These are phyloP conservation scores for Orcinus orca DNA, from an alignment of 2,113 vertebrate genomes.

Conservation along the genomic window DNA sequence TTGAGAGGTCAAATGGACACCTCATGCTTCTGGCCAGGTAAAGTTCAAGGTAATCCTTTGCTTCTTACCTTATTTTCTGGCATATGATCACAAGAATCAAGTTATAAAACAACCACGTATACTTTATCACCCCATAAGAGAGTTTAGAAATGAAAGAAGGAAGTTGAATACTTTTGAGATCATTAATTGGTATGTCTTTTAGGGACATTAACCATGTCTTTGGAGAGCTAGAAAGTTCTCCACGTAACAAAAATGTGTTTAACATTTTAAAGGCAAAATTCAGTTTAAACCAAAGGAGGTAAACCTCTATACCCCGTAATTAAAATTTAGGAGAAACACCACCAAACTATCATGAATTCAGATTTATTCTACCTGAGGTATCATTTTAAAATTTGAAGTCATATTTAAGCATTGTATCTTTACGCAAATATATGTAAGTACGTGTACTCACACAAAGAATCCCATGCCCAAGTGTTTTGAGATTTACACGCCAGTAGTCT, in stretches of 20 bases:
- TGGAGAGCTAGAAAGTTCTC: not conserved
- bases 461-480: not conserved
- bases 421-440: not conserved
- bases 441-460: not conserved
- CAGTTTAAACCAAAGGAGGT: not conserved
- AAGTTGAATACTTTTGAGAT: not conserved
- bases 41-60: not conserved
- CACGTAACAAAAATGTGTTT: not conserved
- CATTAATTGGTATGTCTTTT: not conserved
- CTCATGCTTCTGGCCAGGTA: not conserved
- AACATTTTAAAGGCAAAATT: conserved; percentile 17
- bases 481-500: not conserved
- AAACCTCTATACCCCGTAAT: not conserved
- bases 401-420: not conserved
- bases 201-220: not conserved
- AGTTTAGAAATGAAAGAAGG: not conserved
- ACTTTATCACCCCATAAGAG: not conserved
- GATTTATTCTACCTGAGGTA: not conserved
- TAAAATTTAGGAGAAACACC: conserved; percentile 12
- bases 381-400: not conserved
- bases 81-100: not conserved
- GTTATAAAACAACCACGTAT: not conserved
- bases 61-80: not conserved
- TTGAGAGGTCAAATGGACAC: not conserved
- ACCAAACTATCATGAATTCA: not conserved